These are phyloP conservation scores for Diacarnus erythraeanus DNA, from an alignment of 37 sponge, comb jelly and placozoan genomes.

Conservation along the genomic window DNA sequence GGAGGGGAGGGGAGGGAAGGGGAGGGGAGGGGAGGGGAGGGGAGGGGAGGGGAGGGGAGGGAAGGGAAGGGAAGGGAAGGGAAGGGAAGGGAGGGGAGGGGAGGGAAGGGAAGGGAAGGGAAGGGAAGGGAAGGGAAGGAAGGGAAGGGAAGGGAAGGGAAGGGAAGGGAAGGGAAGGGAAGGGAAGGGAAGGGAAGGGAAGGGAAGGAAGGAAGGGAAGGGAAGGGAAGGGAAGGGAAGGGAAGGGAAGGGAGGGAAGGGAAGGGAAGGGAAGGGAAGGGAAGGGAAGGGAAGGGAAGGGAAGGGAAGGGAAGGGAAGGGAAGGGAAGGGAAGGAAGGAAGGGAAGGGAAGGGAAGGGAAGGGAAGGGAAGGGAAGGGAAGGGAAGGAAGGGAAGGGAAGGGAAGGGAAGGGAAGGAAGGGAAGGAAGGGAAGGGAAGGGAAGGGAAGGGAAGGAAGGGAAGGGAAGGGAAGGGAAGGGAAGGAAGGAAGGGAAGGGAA, in stretches of 20 bases:
- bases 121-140: not conserved
- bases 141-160: not conserved
- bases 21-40: not conserved
- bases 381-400: too few relatives aligned
- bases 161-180: not conserved
- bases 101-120: not conserved
- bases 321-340: too few relatives aligned
- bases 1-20: not conserved
- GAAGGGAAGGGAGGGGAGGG: not conserved
- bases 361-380: too few relatives aligned
- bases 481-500: too few relatives aligned
- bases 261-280: not conserved
- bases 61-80: not conserved
- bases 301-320: not conserved
- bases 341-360: too few relatives aligned
- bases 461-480: too few relatives aligned
- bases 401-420: too few relatives aligned
- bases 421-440: too few relatives aligned
- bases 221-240: not conserved
- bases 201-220: not conserved
- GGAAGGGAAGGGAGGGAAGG: not conserved
- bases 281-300: not conserved
- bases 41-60: too few relatives aligned
- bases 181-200: not conserved
- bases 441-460: too few relatives aligned